Conservation (phyloP, 2,888 invertebrate genomes). For the Sturmia bella region DNA sequence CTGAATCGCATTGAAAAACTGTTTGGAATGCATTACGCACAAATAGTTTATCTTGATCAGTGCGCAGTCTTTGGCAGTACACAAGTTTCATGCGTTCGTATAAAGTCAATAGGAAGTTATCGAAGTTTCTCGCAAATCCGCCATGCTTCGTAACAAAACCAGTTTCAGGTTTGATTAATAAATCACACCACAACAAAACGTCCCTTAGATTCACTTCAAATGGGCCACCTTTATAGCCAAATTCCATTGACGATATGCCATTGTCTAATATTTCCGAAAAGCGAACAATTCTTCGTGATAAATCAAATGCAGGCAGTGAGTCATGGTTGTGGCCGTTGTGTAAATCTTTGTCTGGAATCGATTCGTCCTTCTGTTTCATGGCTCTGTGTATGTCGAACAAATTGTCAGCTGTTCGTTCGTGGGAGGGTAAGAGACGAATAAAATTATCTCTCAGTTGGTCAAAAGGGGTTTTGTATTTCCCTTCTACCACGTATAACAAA, state of each 20-base stretch:
- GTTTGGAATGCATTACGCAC: constrained; percentile 84
- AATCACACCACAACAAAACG: constrained; percentile 95
- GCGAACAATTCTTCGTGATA: constrained; percentile 88
- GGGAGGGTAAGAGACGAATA: constrained; percentile 68
- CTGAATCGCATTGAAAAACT: constrained; percentile 82
- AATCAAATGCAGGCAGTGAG: constrained; percentile 80
- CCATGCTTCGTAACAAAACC: constrained; percentile 74
- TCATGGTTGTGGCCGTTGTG: background rate
- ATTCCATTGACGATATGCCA: constrained; percentile 86
- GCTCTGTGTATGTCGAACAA: constrained; percentile 72
- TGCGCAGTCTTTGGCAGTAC: constrained; percentile 94
- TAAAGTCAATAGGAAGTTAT: constrained; percentile 76
- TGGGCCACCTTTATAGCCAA: constrained; percentile 93
- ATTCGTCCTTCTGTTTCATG: constrained; percentile 27
- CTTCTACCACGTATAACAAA: constrained; percentile 82
- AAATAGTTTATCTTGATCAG: constrained; percentile 87
- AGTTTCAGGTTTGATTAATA: constrained; percentile 82
- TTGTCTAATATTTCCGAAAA: constrained; percentile 88
- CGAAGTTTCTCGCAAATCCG: constrained; percentile 72
- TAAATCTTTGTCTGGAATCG: background rate
- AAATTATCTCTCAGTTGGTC: constrained; percentile 74
- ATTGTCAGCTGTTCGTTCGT: constrained; percentile 42
- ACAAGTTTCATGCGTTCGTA: constrained; percentile 86
- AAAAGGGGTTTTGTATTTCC: constrained; percentile 77
- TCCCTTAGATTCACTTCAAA: constrained; percentile 99